Evolutionary conservation across 1,140 invertebrate genomes (phyloP).

Genomic region (Monochamus saltuarius): DNA sequence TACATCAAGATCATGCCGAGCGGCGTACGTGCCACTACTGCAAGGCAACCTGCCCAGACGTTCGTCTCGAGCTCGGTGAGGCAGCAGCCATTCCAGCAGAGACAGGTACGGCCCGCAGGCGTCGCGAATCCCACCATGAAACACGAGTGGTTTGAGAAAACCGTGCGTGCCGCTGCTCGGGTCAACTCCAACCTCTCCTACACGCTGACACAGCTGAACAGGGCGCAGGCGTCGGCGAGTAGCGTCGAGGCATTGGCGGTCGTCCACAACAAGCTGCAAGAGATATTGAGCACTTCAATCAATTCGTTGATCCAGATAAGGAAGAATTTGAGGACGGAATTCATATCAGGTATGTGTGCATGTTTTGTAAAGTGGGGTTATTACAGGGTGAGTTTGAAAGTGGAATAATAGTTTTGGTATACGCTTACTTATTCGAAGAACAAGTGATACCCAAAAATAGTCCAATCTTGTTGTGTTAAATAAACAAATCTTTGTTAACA

Average conservation of each 20-base stretch:
- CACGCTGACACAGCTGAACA: slow-evolving; percentile 40
- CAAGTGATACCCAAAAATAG: too few relatives aligned
- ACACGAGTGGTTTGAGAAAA: slow-evolving; percentile 49
- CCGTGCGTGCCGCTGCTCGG: slow-evolving; percentile 38
- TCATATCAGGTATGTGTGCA: slow-evolving; percentile 40
- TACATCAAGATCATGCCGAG: slow-evolving; percentile 22
- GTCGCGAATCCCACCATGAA: slow-evolving; percentile 31
- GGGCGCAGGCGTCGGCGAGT: slow-evolving; percentile 35
- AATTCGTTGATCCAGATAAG: slow-evolving; percentile 47
- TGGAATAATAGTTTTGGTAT: too few relatives aligned
- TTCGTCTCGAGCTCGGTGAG: background rate
- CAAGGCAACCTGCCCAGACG: background rate
- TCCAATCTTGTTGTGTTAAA: too few relatives aligned
- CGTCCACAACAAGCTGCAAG: slow-evolving; percentile 47
- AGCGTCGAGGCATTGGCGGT: slow-evolving; percentile 42
- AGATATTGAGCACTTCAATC: slow-evolving; percentile 44
- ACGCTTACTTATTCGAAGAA: too few relatives aligned
- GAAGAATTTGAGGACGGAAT: slow-evolving; percentile 45
- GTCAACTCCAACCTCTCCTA: slow-evolving; percentile 44
- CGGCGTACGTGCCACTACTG: background rate
- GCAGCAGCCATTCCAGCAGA: background rate
- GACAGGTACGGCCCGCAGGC: background rate
- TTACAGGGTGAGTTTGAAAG: too few relatives aligned
- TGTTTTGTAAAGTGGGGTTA: too few relatives aligned
- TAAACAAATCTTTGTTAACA: too few relatives aligned